Base-by-base conservation (phyloP, 1,140 invertebrate genomes). In the Leptopilina boulardi region DNA sequence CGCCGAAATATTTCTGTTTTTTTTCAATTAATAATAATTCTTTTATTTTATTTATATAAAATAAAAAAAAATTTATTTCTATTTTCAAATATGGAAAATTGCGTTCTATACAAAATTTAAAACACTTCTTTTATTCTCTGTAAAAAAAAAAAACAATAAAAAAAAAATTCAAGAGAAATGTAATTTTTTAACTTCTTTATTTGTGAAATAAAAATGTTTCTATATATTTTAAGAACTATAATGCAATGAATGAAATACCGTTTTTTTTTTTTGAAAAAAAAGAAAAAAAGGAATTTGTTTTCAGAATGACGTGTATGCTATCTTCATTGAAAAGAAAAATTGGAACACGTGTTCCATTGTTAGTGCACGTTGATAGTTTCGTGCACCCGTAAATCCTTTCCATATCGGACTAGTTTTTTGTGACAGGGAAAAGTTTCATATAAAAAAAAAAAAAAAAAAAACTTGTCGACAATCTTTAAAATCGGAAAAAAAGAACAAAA, bases 251-350 rank as follows among this genome's bases (percentile, higher is more conserved):
- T 13, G 11, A 5, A 15, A 26, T 23, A 30, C 23, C 21, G n/a
- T n/a, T n/a, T n/a, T n/a, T n/a, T n/a, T 15, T 26, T 26, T 59
- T 66, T 6, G 30, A 15, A 15, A 13, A 11, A 30, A 59, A 59
- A 11, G 15, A 66, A 30, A n/a, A 8, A 66, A 11, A 23, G 26
- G n/a, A 1, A 18, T 66, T 30, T 66, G 15, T 30, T n/a, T 66
- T 30, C 6, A 15, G 13, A 30, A 23, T 66, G 26, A 66, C 23
- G 59, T 15, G 18, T 54, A 8, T 66, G 59, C 26, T 66, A 66
- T 66, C 59, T 30, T 8, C 23, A 30, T 66, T 66, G 59, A 66
- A 66, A 66, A 66, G 59, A 66, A 66, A 66, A 66, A 66, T 66
- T 26, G 21, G 59, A 30, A 66, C 59, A 66, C 26, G 59, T 66